Conservation (phyloP, 2,113 vertebrate genomes). For the Aleadryas rufinucha region DNA sequence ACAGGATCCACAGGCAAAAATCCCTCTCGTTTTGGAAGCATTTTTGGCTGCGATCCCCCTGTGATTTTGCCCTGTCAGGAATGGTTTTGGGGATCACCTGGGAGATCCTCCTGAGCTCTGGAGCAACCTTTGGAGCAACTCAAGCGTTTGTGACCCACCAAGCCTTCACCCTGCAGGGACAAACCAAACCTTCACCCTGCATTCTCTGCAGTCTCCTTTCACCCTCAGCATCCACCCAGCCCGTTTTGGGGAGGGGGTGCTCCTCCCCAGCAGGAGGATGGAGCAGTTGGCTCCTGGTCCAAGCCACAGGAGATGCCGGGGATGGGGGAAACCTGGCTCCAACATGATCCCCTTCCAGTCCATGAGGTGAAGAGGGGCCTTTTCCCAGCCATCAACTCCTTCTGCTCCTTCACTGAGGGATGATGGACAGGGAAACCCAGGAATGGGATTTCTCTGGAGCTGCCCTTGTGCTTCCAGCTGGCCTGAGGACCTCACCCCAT, state of each 20-base stretch:
- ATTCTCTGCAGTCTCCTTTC: accelerated
- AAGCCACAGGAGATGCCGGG: neutral
- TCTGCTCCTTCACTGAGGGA: neutral
- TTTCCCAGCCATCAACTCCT: neutral
- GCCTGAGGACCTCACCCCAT: neutral
- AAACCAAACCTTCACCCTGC: too few species aligned
- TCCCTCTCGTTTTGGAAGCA: neutral
- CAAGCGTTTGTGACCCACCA: accelerated
- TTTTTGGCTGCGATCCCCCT: accelerated
- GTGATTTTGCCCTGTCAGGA: accelerated
- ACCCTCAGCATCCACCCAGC: neutral
- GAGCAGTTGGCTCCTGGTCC: neutral
- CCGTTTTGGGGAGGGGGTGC: neutral
- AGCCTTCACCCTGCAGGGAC: neutral
- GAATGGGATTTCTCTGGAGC: neutral
- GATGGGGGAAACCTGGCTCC: neutral
- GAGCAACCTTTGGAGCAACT: neutral
- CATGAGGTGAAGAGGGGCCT: neutral
- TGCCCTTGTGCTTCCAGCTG: neutral
- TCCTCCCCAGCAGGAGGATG: neutral
- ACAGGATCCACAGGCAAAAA: neutral
- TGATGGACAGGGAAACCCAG: neutral
- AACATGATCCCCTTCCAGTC: accelerated
- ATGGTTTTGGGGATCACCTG: neutral
- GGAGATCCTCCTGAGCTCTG: neutral